Evolutionary conservation across 2,797 vertebrate species (phyloP).

Genomic region (Microchirus variegatus): DNA sequence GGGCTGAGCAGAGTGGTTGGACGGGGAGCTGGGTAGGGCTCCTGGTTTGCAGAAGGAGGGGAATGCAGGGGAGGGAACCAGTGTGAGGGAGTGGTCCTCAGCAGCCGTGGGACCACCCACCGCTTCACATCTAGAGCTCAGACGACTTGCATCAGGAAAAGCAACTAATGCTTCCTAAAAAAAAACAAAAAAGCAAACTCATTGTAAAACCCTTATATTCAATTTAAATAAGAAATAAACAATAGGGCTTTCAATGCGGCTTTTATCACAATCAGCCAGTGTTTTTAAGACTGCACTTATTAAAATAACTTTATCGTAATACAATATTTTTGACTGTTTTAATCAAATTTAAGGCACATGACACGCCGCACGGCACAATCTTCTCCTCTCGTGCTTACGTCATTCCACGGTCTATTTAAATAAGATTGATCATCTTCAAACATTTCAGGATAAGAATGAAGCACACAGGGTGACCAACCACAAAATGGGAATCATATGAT

Average conservation of each 20-base stretch:
- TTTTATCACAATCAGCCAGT: not conserved
- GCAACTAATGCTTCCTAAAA: conserved; percentile 10
- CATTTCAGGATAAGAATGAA: conserved; percentile 16
- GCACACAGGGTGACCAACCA: conserved; percentile 13
- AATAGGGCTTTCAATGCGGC: too few species aligned
- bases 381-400: not conserved
- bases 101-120: conserved; percentile 74
- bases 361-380: not conserved
- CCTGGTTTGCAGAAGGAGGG: conserved; percentile 78
- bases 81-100: conserved; percentile 78
- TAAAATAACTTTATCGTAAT: not conserved
- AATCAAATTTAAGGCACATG: not conserved
- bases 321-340: not conserved
- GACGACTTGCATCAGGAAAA: conserved; percentile 44
- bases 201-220: not conserved
- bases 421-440: conserved; percentile 1
- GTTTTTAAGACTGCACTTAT: not conserved
- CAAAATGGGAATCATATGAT: conserved; percentile 35
- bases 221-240: not conserved
- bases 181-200: not conserved
- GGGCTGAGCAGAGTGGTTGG: conserved; percentile 82
- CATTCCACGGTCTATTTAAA: conserved; percentile 2
- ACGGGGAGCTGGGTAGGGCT: conserved; percentile 71
- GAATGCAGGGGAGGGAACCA: conserved; percentile 64
- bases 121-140: conserved; percentile 42